Evolutionary conservation across 2,113 vertebrate species (phyloP), one percentile per base, ranked within the genome.

Genomic region (Clarias gariepinus): DNA sequence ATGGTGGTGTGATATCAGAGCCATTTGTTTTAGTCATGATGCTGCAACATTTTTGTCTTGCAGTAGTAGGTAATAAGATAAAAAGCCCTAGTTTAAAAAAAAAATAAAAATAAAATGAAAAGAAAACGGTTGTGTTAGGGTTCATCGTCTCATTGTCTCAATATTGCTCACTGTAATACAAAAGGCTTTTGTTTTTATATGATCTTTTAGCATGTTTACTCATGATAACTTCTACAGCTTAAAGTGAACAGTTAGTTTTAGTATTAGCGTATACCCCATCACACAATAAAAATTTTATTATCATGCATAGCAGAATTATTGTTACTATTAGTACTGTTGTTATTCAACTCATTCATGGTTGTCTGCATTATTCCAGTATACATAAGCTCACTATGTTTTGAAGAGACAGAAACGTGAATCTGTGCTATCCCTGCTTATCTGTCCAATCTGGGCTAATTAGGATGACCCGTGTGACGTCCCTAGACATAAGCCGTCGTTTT

Each of bases 401-500:
- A 30, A 78, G 12, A 25, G 52, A 16, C 25, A 55, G 13, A 55
- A 77, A 55, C 25, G 55, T 7, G n/a, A 55, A 78, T 78, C 76
- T 18, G 53, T 57, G 52, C 76, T 78, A 28, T 78, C 25, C 52
- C 73, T 77, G 41, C 12, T 53, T 77, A 77, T 77, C 73, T 74
- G 33, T 36, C 30, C 13, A 13, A 52, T 23, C 36, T 57, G 47
- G 53, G 53, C 55, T 79, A 58, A 79, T 79, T 79, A 79, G 53
- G 18, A 58, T 58, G 28, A 79, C 55, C 77, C 13, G 28, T 58
- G 55, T 79, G n/a, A 60, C 18, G 53, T 58, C 77, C 77, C 47
- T 58, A 12, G n/a, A 79, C 21, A 12, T 12, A 18, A 33, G n/a
- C n/a, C 55, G 9, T 21, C n/a, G 10, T 60, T 60, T 58, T 33